Evolutionary conservation across 2,797 vertebrate species (phyloP).

Genomic region (Acestrorhynchus altus): DNA sequence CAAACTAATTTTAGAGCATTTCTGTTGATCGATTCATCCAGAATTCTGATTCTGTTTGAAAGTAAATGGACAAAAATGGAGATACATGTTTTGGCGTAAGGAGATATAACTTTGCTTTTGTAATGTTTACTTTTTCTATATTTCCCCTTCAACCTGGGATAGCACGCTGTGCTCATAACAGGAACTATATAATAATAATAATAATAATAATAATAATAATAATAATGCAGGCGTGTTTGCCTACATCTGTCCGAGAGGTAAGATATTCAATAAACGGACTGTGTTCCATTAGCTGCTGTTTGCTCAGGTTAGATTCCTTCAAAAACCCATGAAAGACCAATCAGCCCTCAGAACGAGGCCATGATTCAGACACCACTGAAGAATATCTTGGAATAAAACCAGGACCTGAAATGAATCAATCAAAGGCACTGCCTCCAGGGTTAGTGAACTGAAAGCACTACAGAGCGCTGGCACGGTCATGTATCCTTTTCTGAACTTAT

Average conservation of each 20-base stretch:
- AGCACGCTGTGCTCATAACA: conserved; percentile 68
- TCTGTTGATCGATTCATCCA: too few relatives aligned
- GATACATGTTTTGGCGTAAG: too few relatives aligned
- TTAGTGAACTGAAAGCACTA: conserved; percentile 21
- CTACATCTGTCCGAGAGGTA: conserved; percentile 21
- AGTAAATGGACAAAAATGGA: too few relatives aligned
- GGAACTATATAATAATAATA: conserved; percentile 60
- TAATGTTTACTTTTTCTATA: too few relatives aligned
- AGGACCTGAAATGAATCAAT: conserved; percentile 48
- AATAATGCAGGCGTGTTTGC: conserved; percentile 53
- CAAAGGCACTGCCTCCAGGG: conserved; percentile 29
- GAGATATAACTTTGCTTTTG: too few relatives aligned
- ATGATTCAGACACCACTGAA: conserved; percentile 28
- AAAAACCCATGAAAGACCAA: conserved; percentile 21
- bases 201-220: too few relatives aligned
- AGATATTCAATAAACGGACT: neutral
- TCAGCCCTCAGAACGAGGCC: conserved; percentile 31
- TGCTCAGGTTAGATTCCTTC: conserved; percentile 15
- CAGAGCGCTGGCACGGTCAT: conserved; percentile 18
- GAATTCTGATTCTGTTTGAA: too few relatives aligned
- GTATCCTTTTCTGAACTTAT: conserved; percentile 15
- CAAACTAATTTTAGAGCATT: too few relatives aligned
- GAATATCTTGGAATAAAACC: conserved; percentile 43
- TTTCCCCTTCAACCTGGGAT: too few relatives aligned
- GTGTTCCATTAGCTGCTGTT: conserved; percentile 29